Evolutionary conservation across 1,140 invertebrate genomes (phyloP).

Genomic region (Phymastichus coffea): DNA sequence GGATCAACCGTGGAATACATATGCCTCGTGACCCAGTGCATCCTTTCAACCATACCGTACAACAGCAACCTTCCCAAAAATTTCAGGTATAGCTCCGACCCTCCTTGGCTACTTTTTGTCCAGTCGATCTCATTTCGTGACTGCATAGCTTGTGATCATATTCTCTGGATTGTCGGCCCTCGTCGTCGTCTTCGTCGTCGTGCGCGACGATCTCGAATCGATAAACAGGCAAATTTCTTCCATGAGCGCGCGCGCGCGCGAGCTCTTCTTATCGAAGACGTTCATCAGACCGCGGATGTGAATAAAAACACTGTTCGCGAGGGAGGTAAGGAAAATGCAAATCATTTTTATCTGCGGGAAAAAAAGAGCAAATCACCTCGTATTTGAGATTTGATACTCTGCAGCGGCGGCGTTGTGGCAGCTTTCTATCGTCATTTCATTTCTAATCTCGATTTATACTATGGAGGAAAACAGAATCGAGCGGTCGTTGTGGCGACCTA

Average conservation of each 20-base stretch:
- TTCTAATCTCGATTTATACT: no score
- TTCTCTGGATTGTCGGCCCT: background rate
- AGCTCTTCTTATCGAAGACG: background rate
- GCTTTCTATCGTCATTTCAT: background rate
- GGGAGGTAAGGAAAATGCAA: no score
- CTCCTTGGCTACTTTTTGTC: background rate
- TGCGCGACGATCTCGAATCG: background rate
- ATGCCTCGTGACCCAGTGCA: background rate
- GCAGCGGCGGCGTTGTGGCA: background rate
- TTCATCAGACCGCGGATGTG: background rate
- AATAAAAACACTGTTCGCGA: background rate
- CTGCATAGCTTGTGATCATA: no score
- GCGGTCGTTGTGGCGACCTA: no score
- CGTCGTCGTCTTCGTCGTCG: background rate
- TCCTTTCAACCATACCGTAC: no score
- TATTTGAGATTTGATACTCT: background rate
- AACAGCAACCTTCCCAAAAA: background rate
- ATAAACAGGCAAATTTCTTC: background rate
- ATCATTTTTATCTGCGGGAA: no score
- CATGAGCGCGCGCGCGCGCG: background rate
- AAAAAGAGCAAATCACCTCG: background rate
- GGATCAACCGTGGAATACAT: background rate
- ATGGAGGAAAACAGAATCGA: no score
- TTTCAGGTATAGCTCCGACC: background rate
- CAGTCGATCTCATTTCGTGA: background rate